Conservation (phyloP, 2,888 invertebrate species). For the Drosophila austrosaltans region DNA sequence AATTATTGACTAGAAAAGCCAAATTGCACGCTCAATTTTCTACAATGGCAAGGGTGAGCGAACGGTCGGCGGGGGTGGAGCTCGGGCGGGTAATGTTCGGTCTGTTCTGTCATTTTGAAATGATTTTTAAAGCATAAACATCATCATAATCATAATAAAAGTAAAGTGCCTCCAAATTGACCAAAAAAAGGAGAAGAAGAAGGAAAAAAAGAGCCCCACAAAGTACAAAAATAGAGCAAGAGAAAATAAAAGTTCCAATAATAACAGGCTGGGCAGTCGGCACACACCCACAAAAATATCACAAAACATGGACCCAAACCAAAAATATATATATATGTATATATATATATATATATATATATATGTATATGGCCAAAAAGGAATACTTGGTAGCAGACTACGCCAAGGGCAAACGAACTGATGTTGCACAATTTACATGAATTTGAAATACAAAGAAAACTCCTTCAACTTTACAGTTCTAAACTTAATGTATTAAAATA, state of each 20-base stretch:
- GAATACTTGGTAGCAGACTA: too few species aligned
- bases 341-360: neutral
- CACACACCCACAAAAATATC: neutral
- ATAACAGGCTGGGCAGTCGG: constrained; percentile 21
- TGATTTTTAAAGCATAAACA: constrained; percentile 54
- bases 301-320: neutral
- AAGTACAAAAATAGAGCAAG: constrained; percentile 1
- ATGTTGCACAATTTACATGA: too few species aligned
- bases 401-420: too few species aligned
- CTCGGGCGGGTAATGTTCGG: constrained; percentile 30
- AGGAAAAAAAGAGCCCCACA: neutral
- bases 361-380: too few species aligned
- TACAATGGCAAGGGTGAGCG: constrained; percentile 19
- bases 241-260: constrained; percentile 4
- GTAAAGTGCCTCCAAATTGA: constrained; percentile 50
- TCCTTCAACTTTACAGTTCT: too few species aligned
- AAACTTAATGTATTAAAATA: too few species aligned
- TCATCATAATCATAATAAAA: constrained; percentile 45
- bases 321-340: neutral
- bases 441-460: too few species aligned
- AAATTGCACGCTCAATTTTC: constrained; percentile 67
- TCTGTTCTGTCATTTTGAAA: constrained; percentile 41
- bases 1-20: constrained; percentile 64
- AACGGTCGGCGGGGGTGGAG: neutral
- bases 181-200: constrained; percentile 19